Base-by-base conservation (phyloP, 2,888 invertebrate genomes). In the Dryomyza anilis region DNA sequence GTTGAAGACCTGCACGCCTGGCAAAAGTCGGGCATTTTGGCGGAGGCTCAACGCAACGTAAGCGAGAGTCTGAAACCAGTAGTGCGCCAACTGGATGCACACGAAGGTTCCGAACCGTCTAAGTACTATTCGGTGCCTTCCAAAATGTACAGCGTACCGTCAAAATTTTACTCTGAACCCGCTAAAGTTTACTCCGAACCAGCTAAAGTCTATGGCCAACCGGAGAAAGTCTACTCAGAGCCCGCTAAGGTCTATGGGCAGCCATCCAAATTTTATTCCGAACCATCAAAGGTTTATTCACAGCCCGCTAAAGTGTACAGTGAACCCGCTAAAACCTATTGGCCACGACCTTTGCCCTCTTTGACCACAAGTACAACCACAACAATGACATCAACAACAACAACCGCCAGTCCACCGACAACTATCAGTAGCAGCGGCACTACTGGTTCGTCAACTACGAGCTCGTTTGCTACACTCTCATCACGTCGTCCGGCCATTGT, bases 261-360 rank as follows among this genome's bases (percentile, higher is more conserved):
- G 73, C 89, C 89, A 0, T 86, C 87, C 2, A 87, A 87, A 71
- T 84, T 87, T 63, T 87, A 87, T 70, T 85, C 86, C 19, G 85
- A 87, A 74, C 89, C 89, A 1, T 86, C 89, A 1, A 86, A 85
- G 71, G 79, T 85, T 1, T 86, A 86, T 70, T 80, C 84, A 1
- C 85, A 86, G 74, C 88, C 89, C 0, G 86, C 89, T 0, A 85
- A 85, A 71, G 79, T 85, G 1, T 86, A 86, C 73, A 78, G 85
- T 0, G 85, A 86, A 65, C 85, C 86, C 0, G 84, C 85, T 1
- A 85, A 85, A 71, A 78, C 85, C 10, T 87, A 87, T 74, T 85
- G 86, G 86, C 79, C 79, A 76, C 65, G 84, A 81, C 67, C 73
- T 16, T 66, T 71, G 12, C 66, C 71, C 66, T 62, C 73, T 58